Evolutionary conservation across 2,888 invertebrate species (phyloP).

Genomic region (Xestia sexstrigata): DNA sequence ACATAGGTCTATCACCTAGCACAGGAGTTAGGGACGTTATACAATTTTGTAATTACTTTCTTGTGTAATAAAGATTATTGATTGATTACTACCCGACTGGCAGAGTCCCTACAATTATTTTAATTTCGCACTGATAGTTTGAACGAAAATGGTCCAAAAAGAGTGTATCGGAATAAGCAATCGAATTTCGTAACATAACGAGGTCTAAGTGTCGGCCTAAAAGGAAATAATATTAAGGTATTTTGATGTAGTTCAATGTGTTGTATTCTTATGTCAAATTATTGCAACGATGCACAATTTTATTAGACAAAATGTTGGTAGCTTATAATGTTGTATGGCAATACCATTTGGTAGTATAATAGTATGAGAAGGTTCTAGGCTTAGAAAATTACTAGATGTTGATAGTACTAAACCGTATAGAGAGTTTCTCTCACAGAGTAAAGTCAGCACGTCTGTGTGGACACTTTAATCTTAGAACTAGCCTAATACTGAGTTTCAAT

Average conservation of each 20-base stretch:
- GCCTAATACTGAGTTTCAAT: not conserved
- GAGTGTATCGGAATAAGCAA: slow-evolving; percentile 44
- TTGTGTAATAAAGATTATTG: too few relatives aligned
- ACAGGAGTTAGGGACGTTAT: too few relatives aligned
- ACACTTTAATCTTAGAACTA: not conserved
- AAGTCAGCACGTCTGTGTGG: not conserved
- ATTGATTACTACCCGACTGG: not conserved
- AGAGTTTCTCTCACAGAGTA: not conserved
- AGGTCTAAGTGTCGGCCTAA: slow-evolving; percentile 65
- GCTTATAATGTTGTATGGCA: slow-evolving; percentile 7
- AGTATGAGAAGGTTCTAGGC: not conserved
- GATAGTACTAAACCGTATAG: not conserved
- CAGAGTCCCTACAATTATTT: not conserved
- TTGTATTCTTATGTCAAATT: slow-evolving; percentile 66
- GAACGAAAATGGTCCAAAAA: slow-evolving; percentile 46
- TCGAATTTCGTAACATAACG: slow-evolving; percentile 61
- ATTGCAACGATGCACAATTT: slow-evolving; percentile 67
- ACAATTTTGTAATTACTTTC: too few relatives aligned
- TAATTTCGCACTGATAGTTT: slow-evolving; percentile 23
- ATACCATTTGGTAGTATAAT: slow-evolving; percentile 5
- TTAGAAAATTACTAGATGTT: slow-evolving; percentile 11
- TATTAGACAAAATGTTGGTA: slow-evolving; percentile 32
- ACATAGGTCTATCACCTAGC: too few relatives aligned
- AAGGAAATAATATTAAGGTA: slow-evolving; percentile 25
- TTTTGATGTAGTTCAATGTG: slow-evolving; percentile 28